Base-by-base conservation (phyloP, 1,140 invertebrate species). In the Drosophila lini region DNA sequence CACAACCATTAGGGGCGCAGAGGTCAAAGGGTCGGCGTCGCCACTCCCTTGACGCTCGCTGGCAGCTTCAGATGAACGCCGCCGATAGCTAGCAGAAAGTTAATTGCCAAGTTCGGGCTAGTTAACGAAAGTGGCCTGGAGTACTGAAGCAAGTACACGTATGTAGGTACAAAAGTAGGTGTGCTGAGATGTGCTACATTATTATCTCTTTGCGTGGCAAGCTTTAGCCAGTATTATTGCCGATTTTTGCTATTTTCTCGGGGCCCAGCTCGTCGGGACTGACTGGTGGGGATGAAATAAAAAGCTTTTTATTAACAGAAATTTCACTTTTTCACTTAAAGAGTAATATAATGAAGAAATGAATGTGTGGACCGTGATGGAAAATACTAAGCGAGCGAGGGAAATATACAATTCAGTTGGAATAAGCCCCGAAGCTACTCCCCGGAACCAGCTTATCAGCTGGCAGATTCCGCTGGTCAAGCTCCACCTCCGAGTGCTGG, bases 171-270 rank as follows among this genome's bases (percentile, higher is more conserved):
- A 22, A 38, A 38, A 22, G 53, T 76, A 45, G 53, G 59, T 74
- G 50, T 59, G 64, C 13, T 68, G 68, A 75, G 55, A 57, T 61
- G 57, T 76, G 40, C 34, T 55, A 38, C 25, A 38, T 19, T 19
- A 19, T 19, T 19, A 19, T 38, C 52, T 53, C 19, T 25, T 22
- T 25, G 57, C 50, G 42, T 58, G 63, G 40, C 71, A 57, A 84
- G 80, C 79, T 74, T 71, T 50, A 75, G 58, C 32, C 50, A 50
- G 63, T 77, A 82, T 86, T 86, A 88, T 74, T 88, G 80, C 67
- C 80, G 82, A 82, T 88, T 88, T 88, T 86, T 68, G 79, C 83
- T 58, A 80, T 88, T 82, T 88, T 71, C 79, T 76, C 75, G 70
- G 70, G 47, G 55, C 56, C 47, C 67, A 61, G 45, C 64, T 48